Percentiles rank a stretch among this genome's conserved stretches.
phyloP scores from a whole-genome alignment of 64 coral and sea anemone species.

The Montipora cactus region DNA sequence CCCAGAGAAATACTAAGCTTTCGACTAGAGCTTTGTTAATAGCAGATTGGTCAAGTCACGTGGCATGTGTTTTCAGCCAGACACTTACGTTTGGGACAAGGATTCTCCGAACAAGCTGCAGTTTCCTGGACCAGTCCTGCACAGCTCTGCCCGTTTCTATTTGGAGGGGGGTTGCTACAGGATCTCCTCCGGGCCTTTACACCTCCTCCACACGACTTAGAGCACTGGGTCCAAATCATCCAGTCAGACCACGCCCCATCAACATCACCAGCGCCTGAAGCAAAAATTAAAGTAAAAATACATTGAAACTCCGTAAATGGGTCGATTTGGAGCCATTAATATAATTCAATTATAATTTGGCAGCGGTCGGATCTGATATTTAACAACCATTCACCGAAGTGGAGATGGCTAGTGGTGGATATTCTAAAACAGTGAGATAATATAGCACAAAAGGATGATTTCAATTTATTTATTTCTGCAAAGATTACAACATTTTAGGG shows the following conservation, averaged over 20 bases:
- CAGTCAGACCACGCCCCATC: constrained; percentile 70
- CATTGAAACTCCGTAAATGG: background rate
- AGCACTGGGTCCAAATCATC: constrained; percentile 74
- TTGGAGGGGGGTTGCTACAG: constrained; percentile 78
- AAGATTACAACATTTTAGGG: no score
- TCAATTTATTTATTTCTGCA: no score
- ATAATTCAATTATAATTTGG: no score
- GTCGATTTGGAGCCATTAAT: background rate
- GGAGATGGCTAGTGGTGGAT: no score
- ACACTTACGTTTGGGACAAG: constrained; percentile 75
- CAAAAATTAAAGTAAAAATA: background rate
- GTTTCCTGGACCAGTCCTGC: constrained; percentile 58
- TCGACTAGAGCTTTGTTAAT: no score
- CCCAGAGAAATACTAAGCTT: no score
- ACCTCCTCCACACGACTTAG: constrained; percentile 80
- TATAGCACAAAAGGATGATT: no score
- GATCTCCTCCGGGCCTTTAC: constrained; percentile 55
- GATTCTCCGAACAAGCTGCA: constrained; percentile 56
- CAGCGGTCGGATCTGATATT: no score
- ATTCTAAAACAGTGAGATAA: no score
- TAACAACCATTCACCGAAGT: no score
- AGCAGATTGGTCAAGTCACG: no score
- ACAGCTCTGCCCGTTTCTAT: constrained; percentile 69
- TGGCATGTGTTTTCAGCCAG: no score
- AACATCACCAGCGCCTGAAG: constrained; percentile 53